Percentiles rank a stretch among this genome's conserved stretches.
These are phyloP conservation scores for Allolobophora icterica DNA, from an alignment of 2,888 invertebrate genomes.

Conservation along the genomic window DNA sequence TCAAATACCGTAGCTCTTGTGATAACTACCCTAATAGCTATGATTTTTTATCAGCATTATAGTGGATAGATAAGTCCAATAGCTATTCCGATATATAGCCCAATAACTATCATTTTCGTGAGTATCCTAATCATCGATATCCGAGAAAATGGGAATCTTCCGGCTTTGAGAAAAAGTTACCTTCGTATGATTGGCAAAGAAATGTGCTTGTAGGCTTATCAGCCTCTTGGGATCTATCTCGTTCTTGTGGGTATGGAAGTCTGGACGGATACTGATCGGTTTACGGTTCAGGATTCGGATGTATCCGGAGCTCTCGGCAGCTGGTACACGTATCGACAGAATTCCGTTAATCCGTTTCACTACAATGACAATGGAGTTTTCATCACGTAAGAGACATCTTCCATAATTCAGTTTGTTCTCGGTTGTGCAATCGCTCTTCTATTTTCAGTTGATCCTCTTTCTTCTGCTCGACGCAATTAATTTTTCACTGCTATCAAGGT, in stretches of 20 bases:
- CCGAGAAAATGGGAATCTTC: not conserved
- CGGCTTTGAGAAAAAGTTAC: not conserved
- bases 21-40: too few species aligned
- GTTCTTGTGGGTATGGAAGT: constrained; percentile 31
- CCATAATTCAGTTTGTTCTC: too few species aligned
- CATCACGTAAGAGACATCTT: constrained; percentile 23
- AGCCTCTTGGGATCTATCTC: constrained; percentile 25
- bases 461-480: too few species aligned
- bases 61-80: too few species aligned
- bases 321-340: not conserved
- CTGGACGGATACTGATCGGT: constrained; percentile 7
- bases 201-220: not conserved
- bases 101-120: not conserved
- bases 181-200: not conserved
- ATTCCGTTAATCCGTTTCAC: not conserved
- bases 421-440: too few species aligned
- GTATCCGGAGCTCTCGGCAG: not conserved
- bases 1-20: too few species aligned
- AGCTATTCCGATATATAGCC: not conserved
- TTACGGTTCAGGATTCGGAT: not conserved
- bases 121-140: not conserved
- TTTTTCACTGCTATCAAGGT: too few species aligned
- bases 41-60: too few species aligned
- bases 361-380: constrained; percentile 21
- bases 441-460: too few species aligned